Conservation (phyloP, 2,888 invertebrate genomes). For the Watsonalla binaria region DNA sequence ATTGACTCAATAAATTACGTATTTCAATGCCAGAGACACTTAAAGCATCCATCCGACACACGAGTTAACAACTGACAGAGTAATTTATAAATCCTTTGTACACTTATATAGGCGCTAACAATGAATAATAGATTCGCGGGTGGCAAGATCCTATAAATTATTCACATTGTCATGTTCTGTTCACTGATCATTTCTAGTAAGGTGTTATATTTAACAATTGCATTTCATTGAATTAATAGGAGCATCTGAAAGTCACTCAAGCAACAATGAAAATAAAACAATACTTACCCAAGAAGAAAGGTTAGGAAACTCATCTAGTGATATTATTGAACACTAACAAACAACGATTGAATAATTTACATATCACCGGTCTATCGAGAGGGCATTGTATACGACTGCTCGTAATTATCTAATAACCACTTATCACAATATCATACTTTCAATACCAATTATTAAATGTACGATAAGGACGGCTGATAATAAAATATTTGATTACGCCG, state of each 20-base stretch:
- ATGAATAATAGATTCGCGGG: constrained; percentile 11
- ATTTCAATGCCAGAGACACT: constrained; percentile 18
- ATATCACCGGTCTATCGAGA: constrained; percentile 21
- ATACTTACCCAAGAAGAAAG: constrained; percentile 34
- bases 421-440: constrained; percentile 28
- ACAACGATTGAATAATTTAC: constrained; percentile 17
- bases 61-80: constrained; percentile 5
- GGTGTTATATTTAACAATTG: neutral
- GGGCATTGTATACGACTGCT: constrained; percentile 36
- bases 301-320: constrained; percentile 37
- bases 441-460: constrained; percentile 31
- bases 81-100: constrained; percentile 22
- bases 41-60: constrained; percentile 17
- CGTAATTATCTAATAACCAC: constrained; percentile 29
- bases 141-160: constrained; percentile 8
- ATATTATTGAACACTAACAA: constrained; percentile 3
- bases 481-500: constrained; percentile 9
- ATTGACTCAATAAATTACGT: constrained; percentile 26
- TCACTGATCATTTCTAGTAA: constrained; percentile 15
- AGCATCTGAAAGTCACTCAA: neutral
- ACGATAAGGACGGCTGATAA: constrained; percentile 34
- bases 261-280: neutral
- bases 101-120: constrained; percentile 19
- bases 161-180: constrained; percentile 10
- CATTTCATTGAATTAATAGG: neutral